Evolutionary conservation across 2,797 vertebrate species (phyloP), one percentile per base, ranked within the genome.

Genomic region (Periophthalmus magnuspinnatus): DNA sequence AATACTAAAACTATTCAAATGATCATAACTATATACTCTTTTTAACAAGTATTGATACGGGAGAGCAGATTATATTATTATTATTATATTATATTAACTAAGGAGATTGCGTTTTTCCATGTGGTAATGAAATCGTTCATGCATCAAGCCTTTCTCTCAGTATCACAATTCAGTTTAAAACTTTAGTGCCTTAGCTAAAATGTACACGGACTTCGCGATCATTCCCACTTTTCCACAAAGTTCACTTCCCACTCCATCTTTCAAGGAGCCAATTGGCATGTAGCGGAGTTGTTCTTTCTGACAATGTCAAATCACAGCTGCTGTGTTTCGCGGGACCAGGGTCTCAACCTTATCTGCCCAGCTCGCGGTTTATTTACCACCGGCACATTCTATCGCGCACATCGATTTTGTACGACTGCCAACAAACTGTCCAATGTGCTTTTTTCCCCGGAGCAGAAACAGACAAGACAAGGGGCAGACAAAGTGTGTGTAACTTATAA

Each of bases 341-440:
- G 83, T 79, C 71, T 75, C 78, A 79, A 69, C 69, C 77, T 83
- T 83, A 87, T 90, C 84, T 74, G 74, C 76, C 68, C 72, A 10
- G 75, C 75, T 68, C 0, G 68, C 79, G 76, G 65, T 84, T 84
- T 84, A 87, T 93, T 90, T 90, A 89, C 85, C 71, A 84, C 78
- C 67, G 65, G 86, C 54, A 78, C 78, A 75, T 88, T 92, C 90
- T 84, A 90, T 91, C 88, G 81, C 81, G 67, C 38, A 68, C 82
- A 92, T 91, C 82, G 88, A 93, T 93, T 93, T 75, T 91, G 83
- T 81, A 77, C 59, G 76, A 82, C 86, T 90, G 89, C 90, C 89
- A 89, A 82, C 85, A 88, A 79, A 67, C 77, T 65, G 80, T 83
- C 77, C 79, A 84, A 82, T 80, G 72, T 65, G 67, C 79, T 71